These are phyloP conservation scores for Crocuta crocuta DNA, from an alignment of 2,113 vertebrate species.

Conservation along the genomic window DNA sequence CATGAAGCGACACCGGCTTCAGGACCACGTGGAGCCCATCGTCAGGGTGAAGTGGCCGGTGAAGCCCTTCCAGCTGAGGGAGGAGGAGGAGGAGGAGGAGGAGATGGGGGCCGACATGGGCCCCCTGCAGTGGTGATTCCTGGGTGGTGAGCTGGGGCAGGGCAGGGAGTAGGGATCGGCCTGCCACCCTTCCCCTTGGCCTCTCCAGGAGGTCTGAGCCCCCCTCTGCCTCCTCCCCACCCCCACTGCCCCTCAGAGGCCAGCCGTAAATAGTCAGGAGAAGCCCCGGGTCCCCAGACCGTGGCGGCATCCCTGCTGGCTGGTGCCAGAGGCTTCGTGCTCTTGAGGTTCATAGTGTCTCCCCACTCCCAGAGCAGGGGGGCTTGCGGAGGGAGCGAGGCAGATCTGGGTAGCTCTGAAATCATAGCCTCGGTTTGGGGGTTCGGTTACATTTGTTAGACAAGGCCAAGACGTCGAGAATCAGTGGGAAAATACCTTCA, in stretches of 20 bases:
- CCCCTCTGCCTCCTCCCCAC: neutral
- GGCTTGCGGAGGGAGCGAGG: neutral
- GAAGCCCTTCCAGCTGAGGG: conserved; percentile 69
- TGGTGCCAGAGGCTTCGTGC: neutral
- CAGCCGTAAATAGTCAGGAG: neutral
- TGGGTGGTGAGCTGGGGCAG: accelerated
- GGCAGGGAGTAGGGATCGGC: neutral
- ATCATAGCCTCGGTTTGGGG: neutral
- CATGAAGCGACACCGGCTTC: conserved; percentile 86
- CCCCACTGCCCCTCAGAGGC: neutral
- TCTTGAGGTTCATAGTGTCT: too few species aligned
- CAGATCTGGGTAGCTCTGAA: neutral
- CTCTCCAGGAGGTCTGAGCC: neutral
- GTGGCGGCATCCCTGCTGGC: neutral
- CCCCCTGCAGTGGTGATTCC: conserved; percentile 78
- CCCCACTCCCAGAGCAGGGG: neutral
- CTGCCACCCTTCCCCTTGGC: neutral
- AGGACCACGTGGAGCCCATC: conserved; percentile 75
- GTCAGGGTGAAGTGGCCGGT: conserved; percentile 69
- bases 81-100: conserved; percentile 73
- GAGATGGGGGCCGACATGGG: conserved; percentile 62
- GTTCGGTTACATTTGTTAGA: conserved; percentile 53
- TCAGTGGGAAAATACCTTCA: conserved; percentile 60
- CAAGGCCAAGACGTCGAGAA: conserved; percentile 47
- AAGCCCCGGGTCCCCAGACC: neutral